Percentiles rank a stretch among this genome's conserved stretches.
Conservation (phyloP, 2,113 vertebrate species). For the Suncus etruscus region DNA sequence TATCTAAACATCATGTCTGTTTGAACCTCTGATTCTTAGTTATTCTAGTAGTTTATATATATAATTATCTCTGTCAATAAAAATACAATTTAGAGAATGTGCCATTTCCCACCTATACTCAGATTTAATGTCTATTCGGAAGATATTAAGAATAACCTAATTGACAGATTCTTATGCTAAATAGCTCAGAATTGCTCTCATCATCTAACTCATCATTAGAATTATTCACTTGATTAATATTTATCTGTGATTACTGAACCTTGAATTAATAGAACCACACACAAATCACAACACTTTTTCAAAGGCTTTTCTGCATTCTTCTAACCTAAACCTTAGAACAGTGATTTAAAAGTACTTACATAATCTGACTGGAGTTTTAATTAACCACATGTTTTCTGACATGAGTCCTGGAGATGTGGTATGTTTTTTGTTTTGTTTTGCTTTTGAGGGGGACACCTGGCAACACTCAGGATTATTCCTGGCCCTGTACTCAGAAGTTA, state of each 20-base stretch:
- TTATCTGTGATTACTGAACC: slow-evolving; percentile 25
- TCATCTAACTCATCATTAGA: slow-evolving; percentile 28
- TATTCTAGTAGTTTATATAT: background rate
- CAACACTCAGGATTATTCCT: too few species aligned
- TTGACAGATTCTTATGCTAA: slow-evolving; percentile 41
- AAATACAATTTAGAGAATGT: slow-evolving; percentile 37
- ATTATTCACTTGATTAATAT: slow-evolving; percentile 45
- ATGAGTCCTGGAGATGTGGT: slow-evolving; percentile 38
- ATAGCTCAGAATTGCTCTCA: slow-evolving; percentile 17
- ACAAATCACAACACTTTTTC: slow-evolving; percentile 35
- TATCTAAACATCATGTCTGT: background rate
- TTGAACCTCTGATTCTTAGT: background rate
- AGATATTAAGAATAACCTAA: slow-evolving; percentile 24
- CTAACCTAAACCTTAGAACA: slow-evolving; percentile 9
- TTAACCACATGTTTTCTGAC: slow-evolving; percentile 42
- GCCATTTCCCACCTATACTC: slow-evolving; percentile 27
- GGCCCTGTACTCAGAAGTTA: too few species aligned
- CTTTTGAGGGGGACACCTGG: too few species aligned
- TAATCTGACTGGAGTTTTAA: slow-evolving; percentile 36
- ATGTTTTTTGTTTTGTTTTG: background rate
- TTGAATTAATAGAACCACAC: background rate
- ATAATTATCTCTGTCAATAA: slow-evolving; percentile 37
- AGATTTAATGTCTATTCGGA: slow-evolving; percentile 16
- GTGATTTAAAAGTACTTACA: slow-evolving; percentile 35
- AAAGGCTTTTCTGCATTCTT: background rate